Evolutionary conservation across 1,140 invertebrate species (phyloP), one percentile per base, ranked within the genome.

Genomic region (Drosophila fuyamai): DNA sequence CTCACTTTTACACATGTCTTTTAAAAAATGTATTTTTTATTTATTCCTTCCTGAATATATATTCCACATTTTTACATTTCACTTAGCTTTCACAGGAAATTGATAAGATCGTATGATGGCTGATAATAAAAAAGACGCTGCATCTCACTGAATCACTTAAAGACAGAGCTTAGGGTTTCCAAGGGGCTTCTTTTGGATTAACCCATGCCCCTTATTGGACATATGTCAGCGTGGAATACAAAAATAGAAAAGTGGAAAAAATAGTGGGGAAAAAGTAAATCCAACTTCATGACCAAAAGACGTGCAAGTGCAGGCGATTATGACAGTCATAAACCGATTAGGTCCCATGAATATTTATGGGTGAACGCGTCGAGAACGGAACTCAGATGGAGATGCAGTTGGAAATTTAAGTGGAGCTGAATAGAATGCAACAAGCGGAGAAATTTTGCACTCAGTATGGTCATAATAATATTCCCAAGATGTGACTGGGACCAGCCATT

Each of bases 321-420:
- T 66, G 53, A 35, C 58, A 67, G 63, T 62, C 84, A 78, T 89
- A 89, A 89, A 89, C 84, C 80, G 84, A 89, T 89, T 89, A 89
- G 73, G 58, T 67, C 73, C 63, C 66, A 89, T 89, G 84, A 88
- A 89, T 89, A 89, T 89, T 89, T 81, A 89, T 89, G 84, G 62
- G 18, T 48, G 44, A 59, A 44, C 57, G 70, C 55, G 61, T 76
- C 60, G 18, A 29, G 65, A 40, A 29, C 40, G 18, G 10, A 53
- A 35, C 51, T 40, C 32, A 18, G 3, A 41, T 32, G 65, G 13
- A 56, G 43, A 18, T 41, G 46, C 14, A 54, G 40, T 50, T 50
- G 50, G 14, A 43, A 67, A 46, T 56, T 35, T 23, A 12, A 59
- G 18, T 38, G 53, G 7, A 48, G 51, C 54, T 65, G 72, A 41